Base-by-base conservation (phyloP, 2,888 invertebrate genomes). In the Galerucella pusilla region DNA sequence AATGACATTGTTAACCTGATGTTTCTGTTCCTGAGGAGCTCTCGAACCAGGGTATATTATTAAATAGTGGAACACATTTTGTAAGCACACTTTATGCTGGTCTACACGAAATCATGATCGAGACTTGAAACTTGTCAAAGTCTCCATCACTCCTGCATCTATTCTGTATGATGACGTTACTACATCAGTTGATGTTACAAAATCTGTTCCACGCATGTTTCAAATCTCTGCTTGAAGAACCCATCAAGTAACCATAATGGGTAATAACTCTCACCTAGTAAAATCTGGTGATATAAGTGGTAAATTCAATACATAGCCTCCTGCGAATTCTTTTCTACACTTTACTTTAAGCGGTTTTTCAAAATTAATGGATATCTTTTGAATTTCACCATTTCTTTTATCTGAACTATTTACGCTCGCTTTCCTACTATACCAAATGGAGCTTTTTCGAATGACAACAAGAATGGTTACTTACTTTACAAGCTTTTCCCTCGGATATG, bases 401-500 rank as follows among this genome's bases (percentile, higher is more conserved):
- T 42, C 35, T 42, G 35, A 42, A 42, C 35, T 42, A 42, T 42
- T 42, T 1, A 7, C 35, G 9, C 9, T 42, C 35, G 35, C 35
- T 14, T 7, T 16, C 7, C 16, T 54, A 7, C 7, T n/a, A 16
- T n/a, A 54, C 12, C 2, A n/a, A 54, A 54, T 54, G 7, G 16
- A n/a, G 54, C 7, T 54, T 54, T 14, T 5, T 54, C n/a, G n/a
- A 14, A 54, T n/a, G 14, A 7, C 16, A 6, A n/a, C 6, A 54
- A 54, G 7, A 45, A 64, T n/a, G 10, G 42, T 68, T 54, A 71
- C 67, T 77, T 78, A 87, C 87, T 82, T 86, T 87, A 77, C 87
- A 87, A 68, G 87, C 87, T 82, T 87, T 87, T 71, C 87, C 87
- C 80, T 87, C 86, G 25, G 80, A 77, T 71, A 87, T 81, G 9